phyloP scores from a whole-genome alignment of 1,140 invertebrate genomes.

The Teleopsis dalmanni region DNA sequence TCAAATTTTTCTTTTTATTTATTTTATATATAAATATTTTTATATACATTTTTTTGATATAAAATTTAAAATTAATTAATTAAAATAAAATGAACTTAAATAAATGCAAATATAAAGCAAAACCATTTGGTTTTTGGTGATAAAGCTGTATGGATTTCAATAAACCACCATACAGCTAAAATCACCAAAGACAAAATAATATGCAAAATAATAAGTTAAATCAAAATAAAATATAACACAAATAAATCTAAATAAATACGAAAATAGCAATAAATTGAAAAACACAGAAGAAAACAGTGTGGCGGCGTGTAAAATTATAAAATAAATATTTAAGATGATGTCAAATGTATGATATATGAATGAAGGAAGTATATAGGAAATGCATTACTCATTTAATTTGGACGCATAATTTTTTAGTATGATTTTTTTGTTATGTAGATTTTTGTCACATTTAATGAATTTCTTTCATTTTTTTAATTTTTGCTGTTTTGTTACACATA shows the following conservation, averaged over 20 bases:
- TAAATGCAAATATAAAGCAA: conserved; percentile 35
- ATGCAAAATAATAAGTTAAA: conserved; percentile 27
- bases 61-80: background rate
- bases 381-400: background rate
- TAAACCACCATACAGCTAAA: conserved; percentile 43
- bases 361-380: too few species aligned
- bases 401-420: background rate
- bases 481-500: background rate
- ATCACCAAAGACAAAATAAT: conserved; percentile 46
- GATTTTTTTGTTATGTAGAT: background rate
- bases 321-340: too few species aligned
- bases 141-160: conserved; percentile 42
- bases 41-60: too few species aligned
- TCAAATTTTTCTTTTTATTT: conserved; percentile 4
- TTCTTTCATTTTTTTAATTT: background rate
- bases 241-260: too few species aligned
- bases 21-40: too few species aligned
- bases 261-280: too few species aligned
- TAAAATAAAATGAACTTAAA: background rate
- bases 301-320: too few species aligned
- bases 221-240: conserved; percentile 7
- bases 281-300: too few species aligned
- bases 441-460: background rate
- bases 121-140: conserved; percentile 46
- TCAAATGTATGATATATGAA: too few species aligned